These are phyloP conservation scores for Limnephilus marmoratus DNA, from an alignment of 2,888 invertebrate genomes.

Conservation along the genomic window DNA sequence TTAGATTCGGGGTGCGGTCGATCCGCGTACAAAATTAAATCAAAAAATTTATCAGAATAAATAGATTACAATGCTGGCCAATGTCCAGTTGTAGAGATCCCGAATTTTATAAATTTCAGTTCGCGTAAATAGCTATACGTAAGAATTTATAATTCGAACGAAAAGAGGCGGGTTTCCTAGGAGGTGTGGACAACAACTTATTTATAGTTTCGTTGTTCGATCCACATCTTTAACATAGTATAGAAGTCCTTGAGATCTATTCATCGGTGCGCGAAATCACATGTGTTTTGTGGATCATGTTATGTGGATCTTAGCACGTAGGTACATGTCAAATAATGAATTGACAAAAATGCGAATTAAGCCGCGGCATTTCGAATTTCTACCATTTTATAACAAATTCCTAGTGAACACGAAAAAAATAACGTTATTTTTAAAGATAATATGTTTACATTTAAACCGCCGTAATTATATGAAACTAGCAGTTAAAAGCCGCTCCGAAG, in stretches of 20 bases:
- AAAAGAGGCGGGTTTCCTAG: background rate
- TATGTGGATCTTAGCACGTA: background rate
- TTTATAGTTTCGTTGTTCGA: background rate
- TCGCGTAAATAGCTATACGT: background rate
- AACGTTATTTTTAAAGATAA: too few relatives aligned
- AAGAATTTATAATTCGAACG: background rate
- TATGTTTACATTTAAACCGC: too few relatives aligned
- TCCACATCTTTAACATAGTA: background rate
- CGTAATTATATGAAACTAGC: too few relatives aligned
- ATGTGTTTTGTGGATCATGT: background rate
- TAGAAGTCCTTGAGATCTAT: background rate
- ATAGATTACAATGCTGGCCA: background rate
- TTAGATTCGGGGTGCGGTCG: background rate
- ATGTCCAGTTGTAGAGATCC: background rate
- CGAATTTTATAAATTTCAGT: background rate
- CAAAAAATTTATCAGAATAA: background rate
- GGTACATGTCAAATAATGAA: background rate
- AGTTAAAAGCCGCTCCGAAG: too few relatives aligned
- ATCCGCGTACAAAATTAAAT: background rate
- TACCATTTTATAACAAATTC: too few relatives aligned
- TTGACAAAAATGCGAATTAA: too few relatives aligned
- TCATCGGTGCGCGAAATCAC: background rate
- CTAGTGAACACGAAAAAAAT: too few relatives aligned
- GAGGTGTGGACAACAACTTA: background rate
- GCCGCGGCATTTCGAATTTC: too few relatives aligned